Conservation (phyloP, 2,113 vertebrate species). For the Petaurus breviceps region DNA sequence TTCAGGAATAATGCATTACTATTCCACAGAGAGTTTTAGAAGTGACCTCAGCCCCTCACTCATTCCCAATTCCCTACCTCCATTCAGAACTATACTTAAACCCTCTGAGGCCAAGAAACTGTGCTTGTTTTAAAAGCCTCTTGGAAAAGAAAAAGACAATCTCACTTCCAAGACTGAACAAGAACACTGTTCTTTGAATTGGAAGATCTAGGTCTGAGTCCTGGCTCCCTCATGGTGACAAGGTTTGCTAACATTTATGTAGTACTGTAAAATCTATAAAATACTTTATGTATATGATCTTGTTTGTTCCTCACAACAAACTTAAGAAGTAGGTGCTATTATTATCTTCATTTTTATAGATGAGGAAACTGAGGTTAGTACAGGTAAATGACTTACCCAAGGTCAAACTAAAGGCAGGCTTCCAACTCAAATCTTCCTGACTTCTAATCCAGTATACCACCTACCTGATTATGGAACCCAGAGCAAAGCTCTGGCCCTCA, state of each 20-base stretch:
- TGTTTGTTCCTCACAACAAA: neutral
- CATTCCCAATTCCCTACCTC: neutral
- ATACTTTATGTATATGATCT: neutral
- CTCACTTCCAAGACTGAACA: neutral
- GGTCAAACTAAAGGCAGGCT: neutral
- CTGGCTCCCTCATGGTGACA: neutral
- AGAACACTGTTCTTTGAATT: neutral
- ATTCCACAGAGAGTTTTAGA: neutral
- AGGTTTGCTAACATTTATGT: neutral
- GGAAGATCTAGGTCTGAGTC: neutral
- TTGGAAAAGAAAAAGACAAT: neutral
- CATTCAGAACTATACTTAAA: neutral
- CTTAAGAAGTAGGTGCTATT: neutral
- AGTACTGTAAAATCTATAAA: neutral
- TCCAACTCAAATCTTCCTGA: neutral
- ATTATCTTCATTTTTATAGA: neutral
- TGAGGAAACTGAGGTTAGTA: neutral
- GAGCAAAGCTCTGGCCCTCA: neutral
- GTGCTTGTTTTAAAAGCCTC: neutral
- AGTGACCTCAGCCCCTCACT: neutral
- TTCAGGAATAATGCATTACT: too few relatives aligned
- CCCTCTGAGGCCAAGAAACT: neutral
- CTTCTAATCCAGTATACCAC: neutral
- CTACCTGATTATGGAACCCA: neutral
- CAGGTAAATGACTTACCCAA: neutral